phyloP scores from a whole-genome alignment of 1,140 invertebrate species.

The Psix sp. region DNA sequence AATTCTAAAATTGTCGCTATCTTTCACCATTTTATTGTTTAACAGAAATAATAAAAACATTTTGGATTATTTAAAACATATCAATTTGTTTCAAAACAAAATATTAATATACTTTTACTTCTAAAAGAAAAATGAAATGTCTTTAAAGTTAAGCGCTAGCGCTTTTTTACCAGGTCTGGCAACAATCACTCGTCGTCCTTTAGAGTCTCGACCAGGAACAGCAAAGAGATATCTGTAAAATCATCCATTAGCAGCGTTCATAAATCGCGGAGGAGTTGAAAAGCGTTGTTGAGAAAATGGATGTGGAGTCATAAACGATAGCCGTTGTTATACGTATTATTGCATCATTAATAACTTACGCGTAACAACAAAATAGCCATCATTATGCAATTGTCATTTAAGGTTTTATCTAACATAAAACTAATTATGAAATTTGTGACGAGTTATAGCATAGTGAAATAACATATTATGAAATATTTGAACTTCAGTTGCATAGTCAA shows the following conservation, averaged over 20 bases:
- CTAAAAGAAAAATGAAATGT: no score
- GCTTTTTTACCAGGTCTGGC: slow-evolving; percentile 82
- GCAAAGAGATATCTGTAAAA: slow-evolving; percentile 84
- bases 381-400: slow-evolving; percentile 30
- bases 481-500: slow-evolving; percentile 20
- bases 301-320: slow-evolving; percentile 10
- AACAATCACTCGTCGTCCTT: slow-evolving; percentile 86
- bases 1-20: no score
- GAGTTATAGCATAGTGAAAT: slow-evolving; percentile 4
- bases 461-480: slow-evolving; percentile 29
- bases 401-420: slow-evolving; percentile 21
- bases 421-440: slow-evolving; percentile 23
- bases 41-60: no score
- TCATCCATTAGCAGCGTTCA: slow-evolving; percentile 11
- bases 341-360: slow-evolving; percentile 15
- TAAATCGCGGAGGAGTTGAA: slow-evolving; percentile 6
- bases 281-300: slow-evolving; percentile 3
- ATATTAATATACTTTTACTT: no score
- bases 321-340: slow-evolving; percentile 12
- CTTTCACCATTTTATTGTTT: no score
- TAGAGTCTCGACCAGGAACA: slow-evolving; percentile 85
- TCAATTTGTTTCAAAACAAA: no score
- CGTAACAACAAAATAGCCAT: slow-evolving; percentile 37
- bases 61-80: no score
- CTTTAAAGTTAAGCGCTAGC: no score